Conservation (phyloP, 2,797 vertebrate species). For the Catamblyrhynchus diadema region DNA sequence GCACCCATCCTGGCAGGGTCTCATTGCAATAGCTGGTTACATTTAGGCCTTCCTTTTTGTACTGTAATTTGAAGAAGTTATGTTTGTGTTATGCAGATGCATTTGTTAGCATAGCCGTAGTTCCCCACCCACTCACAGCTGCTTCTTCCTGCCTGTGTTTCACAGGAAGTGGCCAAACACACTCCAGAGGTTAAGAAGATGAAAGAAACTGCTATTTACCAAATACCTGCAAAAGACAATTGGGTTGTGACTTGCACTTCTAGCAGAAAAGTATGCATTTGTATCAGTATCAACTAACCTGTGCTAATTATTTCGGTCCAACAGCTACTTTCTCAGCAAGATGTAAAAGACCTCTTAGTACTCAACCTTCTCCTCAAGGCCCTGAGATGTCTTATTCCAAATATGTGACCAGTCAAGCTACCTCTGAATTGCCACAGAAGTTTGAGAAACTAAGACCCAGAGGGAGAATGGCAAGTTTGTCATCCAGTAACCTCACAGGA, state of each 20-base stretch:
- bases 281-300: not conserved
- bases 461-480: not conserved
- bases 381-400: not conserved
- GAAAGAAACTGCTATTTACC: not conserved
- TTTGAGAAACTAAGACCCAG: not conserved
- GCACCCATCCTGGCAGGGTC: slow-evolving; percentile 91
- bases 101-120: not conserved
- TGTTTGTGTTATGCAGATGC: not conserved
- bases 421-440: not conserved
- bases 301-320: not conserved
- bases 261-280: not conserved
- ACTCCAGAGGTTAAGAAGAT: not conserved
- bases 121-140: not conserved
- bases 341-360: not conserved
- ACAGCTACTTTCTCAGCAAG: not conserved
- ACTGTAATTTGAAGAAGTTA: slow-evolving; percentile 73
- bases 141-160: not conserved
- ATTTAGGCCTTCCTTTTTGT: slow-evolving; percentile 76
- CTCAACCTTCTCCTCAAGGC: not conserved
- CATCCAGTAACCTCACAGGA: not conserved
- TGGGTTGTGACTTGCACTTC: not conserved
- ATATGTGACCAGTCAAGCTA: not conserved
- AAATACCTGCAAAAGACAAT: not conserved
- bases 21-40: slow-evolving; percentile 92
- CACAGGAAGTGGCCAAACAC: not conserved